Evolutionary conservation across 2,113 vertebrate species (phyloP), one percentile per base, ranked within the genome.

Genomic region (Accipiter cooperii): DNA sequence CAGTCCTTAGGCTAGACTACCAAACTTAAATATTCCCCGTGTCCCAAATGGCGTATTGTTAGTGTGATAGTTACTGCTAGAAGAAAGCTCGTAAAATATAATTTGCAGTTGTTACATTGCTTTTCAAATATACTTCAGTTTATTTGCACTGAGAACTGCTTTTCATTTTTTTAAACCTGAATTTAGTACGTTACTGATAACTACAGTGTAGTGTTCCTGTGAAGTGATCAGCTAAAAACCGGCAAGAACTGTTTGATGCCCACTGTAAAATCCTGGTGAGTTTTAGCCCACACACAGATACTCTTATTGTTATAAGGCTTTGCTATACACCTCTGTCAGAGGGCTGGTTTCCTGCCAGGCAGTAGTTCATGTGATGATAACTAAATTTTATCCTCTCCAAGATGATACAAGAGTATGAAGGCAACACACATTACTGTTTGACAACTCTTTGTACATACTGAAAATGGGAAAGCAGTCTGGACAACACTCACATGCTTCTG

Each of bases 111-210:
- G 46, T 66, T 90, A 51, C n/a, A 46, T 29, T 84, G 44, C 31
- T 87, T 84, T 90, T 90, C 88, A 93, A 80, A 85, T 73, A 76
- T 13, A 49, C n/a, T 79, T 92, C 63, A 66, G 38, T 71, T 91
- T 92, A 63, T 92, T 84, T 94, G 79, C 68, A 74, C 33, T 55
- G 38, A 92, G 64, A 95, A 87, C 64, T 69, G 78, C 66, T 89
- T 93, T 95, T 91, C 29, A 22, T 57, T 93, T 93, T 93, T 85
- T 80, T 69, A 74, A 92, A 95, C 66, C 24, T 80, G 65, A 85
- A 87, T 74, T 17, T 40, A 58, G 73, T 49, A 36, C 10, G 21
- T 52, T 77, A 66, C 40, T 44, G 52, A 36, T 93, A 89, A 88
- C 61, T 76, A 64, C 61, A 61, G 57, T 26, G 33, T 15, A 18